Evolutionary conservation across 2,888 invertebrate species (phyloP), one percentile per base, ranked within the genome.

Genomic region (Timema cristinae): DNA sequence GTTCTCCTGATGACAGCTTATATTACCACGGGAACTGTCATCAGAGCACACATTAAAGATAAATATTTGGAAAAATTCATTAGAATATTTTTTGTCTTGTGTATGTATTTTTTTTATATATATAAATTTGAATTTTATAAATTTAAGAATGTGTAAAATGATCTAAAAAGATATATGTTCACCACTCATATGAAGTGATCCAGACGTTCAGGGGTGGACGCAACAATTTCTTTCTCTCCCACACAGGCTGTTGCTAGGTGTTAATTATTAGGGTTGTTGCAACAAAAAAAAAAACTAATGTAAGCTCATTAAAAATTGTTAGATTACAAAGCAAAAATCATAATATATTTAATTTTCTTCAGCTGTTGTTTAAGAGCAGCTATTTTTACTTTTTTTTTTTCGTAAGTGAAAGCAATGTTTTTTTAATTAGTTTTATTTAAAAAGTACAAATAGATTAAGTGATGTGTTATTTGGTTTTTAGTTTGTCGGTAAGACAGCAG

Each of bases 91-190:
- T 32, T 32, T 32, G 32, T 32, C 32, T 32, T 4, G 32, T 32
- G 4, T 32, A 32, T 32, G 32, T 1, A 32, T 32, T 32, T 32
- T 32, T 32, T 32, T 32, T 32, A 32, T 32, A 32, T 32, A 32
- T 32, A 32, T 32, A 32, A 32, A 32, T 32, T 32, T 32, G 32
- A 32, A 32, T 32, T 32, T 32, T 4, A 32, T 32, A 32, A 32
- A 75, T 76, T 78, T 77, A 80, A 80, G 71, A 72, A 68, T 69
- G 67, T 50, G 72, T 66, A 67, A 67, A 72, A 69, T 50, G n/a
- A 48, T 59, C 63, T 47, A 50, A 56, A 68, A 54, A 69, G 52
- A 59, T 69, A 32, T 32, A 32, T 32, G 32, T 32, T 32, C 4
- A 32, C 32, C 32, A 32, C 32, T 32, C 32, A 32, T 32, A 32